Base-by-base conservation (phyloP, 1,140 invertebrate species). In the Hycleus cichorii region DNA sequence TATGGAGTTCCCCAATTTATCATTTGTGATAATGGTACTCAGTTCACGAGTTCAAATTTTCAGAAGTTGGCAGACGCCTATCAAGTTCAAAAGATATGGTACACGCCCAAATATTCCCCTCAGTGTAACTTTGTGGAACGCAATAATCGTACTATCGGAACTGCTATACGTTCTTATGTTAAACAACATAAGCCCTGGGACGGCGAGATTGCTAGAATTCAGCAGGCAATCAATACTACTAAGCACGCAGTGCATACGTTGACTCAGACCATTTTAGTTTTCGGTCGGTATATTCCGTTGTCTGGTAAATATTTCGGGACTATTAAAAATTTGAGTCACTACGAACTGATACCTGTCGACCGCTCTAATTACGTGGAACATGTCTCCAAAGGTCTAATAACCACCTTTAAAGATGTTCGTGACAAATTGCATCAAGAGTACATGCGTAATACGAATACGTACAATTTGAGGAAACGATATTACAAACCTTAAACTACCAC, bases 81-180 rank as follows among this genome's bases (percentile, higher is more conserved):
- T 39, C 11, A 59, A 10, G 50, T 55, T 11, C 51, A 55, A 45
- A 55, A 54, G 40, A 46, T 59, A 9, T 59, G 58, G 58, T 59
- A 27, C 26, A 59, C 38, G n/a, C 51, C 58, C 2, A 11, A 38
- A 3, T 59, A 54, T 44, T 44, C 47, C 12, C 50, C 51, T 1
- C 58, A 59, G n/a, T 44, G 26, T 6, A 59, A 59, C 26, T 44
- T 27, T 5, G 58, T 59, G 5, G 39, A 52, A 26, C 39, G 50
- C n/a, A 43, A 38, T 1, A 55, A 55, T 38, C 47, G 27, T 38
- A 55, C 53, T 3, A 26, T 55, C 8, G 53, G 53, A 11, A 55
- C 27, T n/a, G 44, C 53, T 10, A 55, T 55, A 10, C 39, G 49
- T 24, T 12, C 5, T 7, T 51, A 51, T 10, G 1, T 51, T 8